Percentiles rank a stretch among this genome's conserved stretches.
phyloP scores from a whole-genome alignment of 2,113 vertebrate genomes.

The Tragelaphus imberbis region DNA sequence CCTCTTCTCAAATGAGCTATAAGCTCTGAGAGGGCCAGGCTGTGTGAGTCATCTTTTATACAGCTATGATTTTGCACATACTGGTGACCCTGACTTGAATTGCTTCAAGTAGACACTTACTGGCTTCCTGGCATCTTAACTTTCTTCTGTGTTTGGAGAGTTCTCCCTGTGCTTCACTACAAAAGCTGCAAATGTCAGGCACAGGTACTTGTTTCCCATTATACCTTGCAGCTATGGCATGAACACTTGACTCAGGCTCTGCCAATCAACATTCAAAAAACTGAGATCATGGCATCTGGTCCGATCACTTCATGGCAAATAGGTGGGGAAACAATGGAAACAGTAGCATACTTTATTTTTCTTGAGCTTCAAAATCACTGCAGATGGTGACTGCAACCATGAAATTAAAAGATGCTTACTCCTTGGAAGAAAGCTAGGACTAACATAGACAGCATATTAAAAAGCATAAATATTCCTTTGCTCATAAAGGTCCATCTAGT shows the following conservation, averaged over 20 bases:
- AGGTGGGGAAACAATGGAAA: background rate
- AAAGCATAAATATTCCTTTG: background rate
- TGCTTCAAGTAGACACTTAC: background rate
- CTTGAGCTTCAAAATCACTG: background rate
- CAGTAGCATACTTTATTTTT: background rate
- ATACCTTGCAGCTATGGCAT: background rate
- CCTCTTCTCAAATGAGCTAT: background rate
- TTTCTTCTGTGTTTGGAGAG: background rate
- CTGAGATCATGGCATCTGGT: background rate
- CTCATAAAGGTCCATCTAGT: background rate
- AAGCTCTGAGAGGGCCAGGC: background rate
- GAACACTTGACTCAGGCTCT: background rate
- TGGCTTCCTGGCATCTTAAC: background rate
- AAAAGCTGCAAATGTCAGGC: background rate
- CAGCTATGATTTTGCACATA: background rate
- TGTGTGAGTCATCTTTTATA: background rate
- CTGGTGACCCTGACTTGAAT: background rate
- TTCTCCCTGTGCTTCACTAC: background rate
- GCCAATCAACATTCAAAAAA: background rate
- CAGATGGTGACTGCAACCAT: background rate
- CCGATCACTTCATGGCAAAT: background rate
- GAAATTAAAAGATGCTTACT: background rate
- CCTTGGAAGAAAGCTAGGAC: background rate
- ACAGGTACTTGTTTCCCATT: background rate
- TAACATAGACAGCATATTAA: background rate